Conservation (phyloP, 2,113 vertebrate genomes). For the Microtus pennsylvanicus region DNA sequence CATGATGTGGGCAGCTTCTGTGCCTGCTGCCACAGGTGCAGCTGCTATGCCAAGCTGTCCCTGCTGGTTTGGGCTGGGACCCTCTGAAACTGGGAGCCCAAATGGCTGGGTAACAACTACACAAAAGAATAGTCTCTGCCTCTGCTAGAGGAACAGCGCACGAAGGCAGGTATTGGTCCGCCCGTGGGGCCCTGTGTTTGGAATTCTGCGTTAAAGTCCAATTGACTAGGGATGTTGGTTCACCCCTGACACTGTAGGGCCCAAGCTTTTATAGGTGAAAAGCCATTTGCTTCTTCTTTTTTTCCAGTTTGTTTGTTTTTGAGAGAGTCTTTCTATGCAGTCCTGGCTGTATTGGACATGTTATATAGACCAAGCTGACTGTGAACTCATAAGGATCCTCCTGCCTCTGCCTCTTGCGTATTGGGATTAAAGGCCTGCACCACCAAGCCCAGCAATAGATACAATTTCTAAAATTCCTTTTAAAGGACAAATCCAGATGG, state of each 20-base stretch:
- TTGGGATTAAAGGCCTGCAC: background rate
- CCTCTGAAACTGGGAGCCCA: background rate
- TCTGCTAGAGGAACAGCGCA: background rate
- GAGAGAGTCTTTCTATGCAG: background rate
- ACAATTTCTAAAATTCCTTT: slow-evolving; percentile 47
- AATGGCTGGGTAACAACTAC: background rate
- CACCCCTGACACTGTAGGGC: background rate
- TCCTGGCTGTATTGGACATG: background rate
- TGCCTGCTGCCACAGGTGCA: background rate
- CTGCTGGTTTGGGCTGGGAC: background rate
- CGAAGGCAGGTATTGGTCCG: background rate
- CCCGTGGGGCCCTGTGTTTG: background rate
- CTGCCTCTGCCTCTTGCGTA: background rate
- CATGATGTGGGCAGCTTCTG: background rate
- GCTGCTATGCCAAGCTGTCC: background rate
- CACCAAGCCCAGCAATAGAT: background rate
- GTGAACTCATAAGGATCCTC: background rate
- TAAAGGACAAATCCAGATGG: background rate
- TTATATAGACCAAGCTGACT: background rate
- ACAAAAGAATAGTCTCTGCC: background rate
- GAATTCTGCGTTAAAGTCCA: background rate
- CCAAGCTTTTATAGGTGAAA: background rate
- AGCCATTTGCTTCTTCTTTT: background rate
- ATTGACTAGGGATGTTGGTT: background rate
- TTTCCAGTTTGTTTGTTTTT: background rate